Evolutionary conservation across 2,113 vertebrate genomes (phyloP), one percentile per base, ranked within the genome.

Genomic region (Neogale vison): DNA sequence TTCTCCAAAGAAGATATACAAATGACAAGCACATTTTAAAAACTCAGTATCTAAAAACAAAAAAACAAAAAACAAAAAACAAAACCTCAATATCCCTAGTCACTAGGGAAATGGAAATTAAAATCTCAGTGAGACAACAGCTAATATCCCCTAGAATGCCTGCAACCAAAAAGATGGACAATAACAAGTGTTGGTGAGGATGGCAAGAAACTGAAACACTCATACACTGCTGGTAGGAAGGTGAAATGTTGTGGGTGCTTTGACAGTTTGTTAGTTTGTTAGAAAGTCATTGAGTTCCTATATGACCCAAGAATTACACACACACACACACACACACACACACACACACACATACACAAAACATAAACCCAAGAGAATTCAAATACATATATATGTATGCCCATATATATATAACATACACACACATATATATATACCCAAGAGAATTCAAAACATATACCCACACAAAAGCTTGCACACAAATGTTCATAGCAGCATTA

Each of bases 301-400:
- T 82, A 61, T 76, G 47, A 91, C 26, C 42, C 47, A 94, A 34
- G 69, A 94, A 91, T 96, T 81, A 29, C 24, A 88, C 45, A 74
- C 7, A 63, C 6, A 59, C 20, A 59, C 57, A 57, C 55, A 57
- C 55, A 57, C 55, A 57, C 6, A 55, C 55, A 55, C 52, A 55
- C 1, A 57, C 20, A 57, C 55, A 57, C 55, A 59, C 42, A 45
- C 57, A 59, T 23, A 59, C 9, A 26, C 1, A 52, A 55, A 55
- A 55, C 17, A 59, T 59, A 24, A 23, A 11, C 59, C 59, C 59
- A 26, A 29, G 24, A 61, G 24, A 61, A 61, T 29, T 61, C 24
- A 61, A 61, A 31, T 65, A 34, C 29, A 65, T 65, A 65, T 31
- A 65, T 31, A 65, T 34, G 29, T 65, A 15, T 31, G 31, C 29